Evolutionary conservation across 2,113 vertebrate species (phyloP), one percentile per base, ranked within the genome.

Genomic region (Peromyscus maniculatus): DNA sequence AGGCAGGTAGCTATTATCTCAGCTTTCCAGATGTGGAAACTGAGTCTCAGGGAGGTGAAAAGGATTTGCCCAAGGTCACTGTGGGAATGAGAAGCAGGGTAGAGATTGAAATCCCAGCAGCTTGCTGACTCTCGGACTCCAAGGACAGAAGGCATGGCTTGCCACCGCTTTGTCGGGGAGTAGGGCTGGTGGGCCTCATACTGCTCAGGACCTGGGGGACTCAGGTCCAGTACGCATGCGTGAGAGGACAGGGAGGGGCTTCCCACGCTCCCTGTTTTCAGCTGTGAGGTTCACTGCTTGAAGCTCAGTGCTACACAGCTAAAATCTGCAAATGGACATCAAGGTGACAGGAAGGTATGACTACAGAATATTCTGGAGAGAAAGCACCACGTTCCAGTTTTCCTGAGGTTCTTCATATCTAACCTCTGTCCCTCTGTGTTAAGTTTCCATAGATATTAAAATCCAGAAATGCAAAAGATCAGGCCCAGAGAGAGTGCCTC

Each of bases 21-120:
- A 55, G 80, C 62, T 90, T 96, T 95, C 91, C 97, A 98, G 95
- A 93, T 93, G 93, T 97, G 96, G 94, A 98, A 98, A 97, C 97
- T 98, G 98, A 98, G 98, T 95, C 95, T 80, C 75, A 21, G 36
- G 80, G 59, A 96, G 91, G 96, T 88, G 57, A 94, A 92, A 94
- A 92, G 22, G 72, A 95, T 96, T 94, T 96, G 92, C 83, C 90
- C 77, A 93, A 95, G 96, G 95, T 96, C 92, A 93, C 77, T 31
- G 31, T 71, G 93, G 57, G 79, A 94, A 94, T 80, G 74, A 96
- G 72, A 92, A 95, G 39, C 1, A 0, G 66, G 79, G 77, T 49
- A 31, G 64, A 91, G 66, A 94, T 8, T 67, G 91, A 93, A 94
- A 92, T 71, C 31, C 62, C 46, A n/a, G 69, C 92, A 57, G 1